Conservation (phyloP, 1,140 invertebrate genomes). For the Sesamia nonagrioides region DNA sequence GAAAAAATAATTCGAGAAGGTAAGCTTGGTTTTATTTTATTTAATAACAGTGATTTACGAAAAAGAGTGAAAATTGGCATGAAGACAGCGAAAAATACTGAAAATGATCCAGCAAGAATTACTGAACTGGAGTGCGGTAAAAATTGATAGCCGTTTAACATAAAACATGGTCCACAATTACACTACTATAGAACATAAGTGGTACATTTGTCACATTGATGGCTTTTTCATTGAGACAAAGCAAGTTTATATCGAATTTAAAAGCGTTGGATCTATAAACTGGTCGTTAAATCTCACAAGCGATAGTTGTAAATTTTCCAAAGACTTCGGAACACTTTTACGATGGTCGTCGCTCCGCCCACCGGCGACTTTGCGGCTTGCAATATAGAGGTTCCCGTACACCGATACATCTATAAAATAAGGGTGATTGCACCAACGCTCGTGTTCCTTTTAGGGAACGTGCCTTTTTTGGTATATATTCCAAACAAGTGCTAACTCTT, state of each 20-base stretch:
- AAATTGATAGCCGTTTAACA: slow-evolving; percentile 40
- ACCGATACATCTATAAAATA: slow-evolving; percentile 78
- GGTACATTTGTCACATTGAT: slow-evolving; percentile 64
- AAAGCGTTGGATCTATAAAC: slow-evolving; percentile 83
- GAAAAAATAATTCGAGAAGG: too few relatives aligned
- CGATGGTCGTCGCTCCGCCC: slow-evolving; percentile 78
- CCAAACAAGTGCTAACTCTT: slow-evolving; percentile 19
- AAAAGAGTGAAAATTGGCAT: not conserved
- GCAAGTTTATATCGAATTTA: slow-evolving; percentile 79
- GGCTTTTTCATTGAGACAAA: slow-evolving; percentile 72
- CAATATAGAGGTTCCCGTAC: slow-evolving; percentile 68
- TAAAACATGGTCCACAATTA: slow-evolving; percentile 52
- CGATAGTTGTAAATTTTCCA: slow-evolving; percentile 84
- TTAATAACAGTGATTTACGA: not conserved
- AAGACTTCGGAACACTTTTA: slow-evolving; percentile 77
- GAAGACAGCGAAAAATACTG: slow-evolving; percentile 14
- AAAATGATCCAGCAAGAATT: slow-evolving; percentile 19
- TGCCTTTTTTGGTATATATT: slow-evolving; percentile 26
- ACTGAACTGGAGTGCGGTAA: slow-evolving; percentile 26
- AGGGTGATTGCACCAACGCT: slow-evolving; percentile 52
- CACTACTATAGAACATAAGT: slow-evolving; percentile 44
- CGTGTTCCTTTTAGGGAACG: slow-evolving; percentile 31
- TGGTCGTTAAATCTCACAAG: slow-evolving; percentile 83
- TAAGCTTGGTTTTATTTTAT: too few relatives aligned
- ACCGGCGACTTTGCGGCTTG: slow-evolving; percentile 78